Conservation (phyloP, 2,113 vertebrate species). For the Sceloporus undulatus region DNA sequence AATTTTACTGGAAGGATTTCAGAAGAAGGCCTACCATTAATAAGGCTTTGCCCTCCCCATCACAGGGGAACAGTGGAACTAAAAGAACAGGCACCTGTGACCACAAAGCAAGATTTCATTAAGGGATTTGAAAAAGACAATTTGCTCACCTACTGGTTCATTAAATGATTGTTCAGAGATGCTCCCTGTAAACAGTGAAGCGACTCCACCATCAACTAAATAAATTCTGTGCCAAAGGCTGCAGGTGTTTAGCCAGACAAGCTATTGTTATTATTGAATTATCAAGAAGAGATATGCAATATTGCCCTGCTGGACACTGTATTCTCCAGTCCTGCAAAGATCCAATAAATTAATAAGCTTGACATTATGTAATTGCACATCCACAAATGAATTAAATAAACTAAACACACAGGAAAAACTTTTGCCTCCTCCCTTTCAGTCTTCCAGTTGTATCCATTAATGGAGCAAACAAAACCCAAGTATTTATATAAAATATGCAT, state of each 20-base stretch:
- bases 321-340: background rate
- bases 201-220: background rate
- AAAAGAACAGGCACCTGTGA: background rate
- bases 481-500: too few relatives aligned
- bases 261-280: background rate
- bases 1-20: background rate
- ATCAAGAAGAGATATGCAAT: background rate
- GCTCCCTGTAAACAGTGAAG: background rate
- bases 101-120: rapidly evolving
- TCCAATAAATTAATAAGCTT: constrained; percentile 15
- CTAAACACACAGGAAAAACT: background rate
- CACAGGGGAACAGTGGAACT: background rate
- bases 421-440: background rate
- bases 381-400: background rate
- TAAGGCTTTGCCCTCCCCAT: constrained; percentile 3
- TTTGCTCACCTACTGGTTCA: background rate
- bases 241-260: background rate
- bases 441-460: background rate
- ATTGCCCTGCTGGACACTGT: background rate
- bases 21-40: background rate
- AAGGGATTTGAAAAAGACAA: constrained; percentile 10
- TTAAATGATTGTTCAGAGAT: constrained; percentile 21
- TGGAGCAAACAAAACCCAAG: background rate
- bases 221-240: background rate
- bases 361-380: background rate